These are phyloP conservation scores for Petrocephalus schoutedeni DNA, from an alignment of 2,797 vertebrate genomes.

Conservation along the genomic window DNA sequence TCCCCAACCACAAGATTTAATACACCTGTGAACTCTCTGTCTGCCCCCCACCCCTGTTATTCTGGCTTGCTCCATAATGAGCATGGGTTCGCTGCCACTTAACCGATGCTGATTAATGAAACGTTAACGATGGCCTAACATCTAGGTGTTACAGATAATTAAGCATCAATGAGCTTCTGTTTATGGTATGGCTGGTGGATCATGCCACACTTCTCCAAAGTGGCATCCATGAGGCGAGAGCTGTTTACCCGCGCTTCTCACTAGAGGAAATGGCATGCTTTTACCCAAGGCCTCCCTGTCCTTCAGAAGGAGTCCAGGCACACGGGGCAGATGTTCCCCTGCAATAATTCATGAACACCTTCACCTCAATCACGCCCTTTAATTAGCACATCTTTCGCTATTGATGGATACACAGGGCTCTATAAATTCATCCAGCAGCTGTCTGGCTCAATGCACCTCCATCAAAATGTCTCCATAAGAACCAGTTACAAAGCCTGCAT, in stretches of 20 bases:
- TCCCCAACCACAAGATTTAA: neutral
- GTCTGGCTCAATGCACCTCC: conserved; percentile 33
- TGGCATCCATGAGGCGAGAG: neutral
- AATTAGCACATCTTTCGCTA: conserved; percentile 45
- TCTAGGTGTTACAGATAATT: conserved; percentile 47
- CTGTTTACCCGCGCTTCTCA: too few relatives aligned
- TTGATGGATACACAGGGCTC: conserved; percentile 40
- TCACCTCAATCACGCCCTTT: conserved; percentile 54
- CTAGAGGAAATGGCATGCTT: neutral
- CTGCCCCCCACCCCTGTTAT: conserved; percentile 23
- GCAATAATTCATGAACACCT: conserved; percentile 56
- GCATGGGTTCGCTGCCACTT: conserved; percentile 36
- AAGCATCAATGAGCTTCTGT: conserved; percentile 48
- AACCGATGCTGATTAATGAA: conserved; percentile 44
- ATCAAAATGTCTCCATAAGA: conserved; percentile 35
- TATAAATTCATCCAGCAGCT: conserved; percentile 39
- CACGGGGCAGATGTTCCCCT: conserved; percentile 47
- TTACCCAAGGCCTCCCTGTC: conserved; percentile 25
- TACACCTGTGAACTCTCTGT: conserved; percentile 1
- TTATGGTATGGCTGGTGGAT: conserved; percentile 32
- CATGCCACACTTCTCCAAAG: neutral
- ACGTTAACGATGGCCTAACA: conserved; percentile 44
- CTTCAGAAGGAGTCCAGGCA: conserved; percentile 46
- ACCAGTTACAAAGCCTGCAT: conserved; percentile 26
- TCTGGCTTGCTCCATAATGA: conserved; percentile 30